Evolutionary conservation across 2,113 vertebrate species (phyloP).

Genomic region (Blennius ocellaris): DNA sequence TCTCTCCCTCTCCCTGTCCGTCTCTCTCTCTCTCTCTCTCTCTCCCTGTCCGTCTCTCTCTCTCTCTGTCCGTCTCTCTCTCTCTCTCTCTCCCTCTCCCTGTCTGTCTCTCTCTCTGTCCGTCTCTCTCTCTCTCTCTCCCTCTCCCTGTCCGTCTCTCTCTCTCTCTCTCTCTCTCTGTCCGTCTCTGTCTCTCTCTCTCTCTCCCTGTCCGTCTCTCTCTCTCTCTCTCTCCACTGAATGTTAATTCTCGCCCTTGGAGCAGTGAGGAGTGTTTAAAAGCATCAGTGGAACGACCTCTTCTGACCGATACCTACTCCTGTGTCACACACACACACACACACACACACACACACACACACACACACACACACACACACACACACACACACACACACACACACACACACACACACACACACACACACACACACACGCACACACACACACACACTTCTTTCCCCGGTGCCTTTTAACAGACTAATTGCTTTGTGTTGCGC

Average conservation of each 20-base stretch:
- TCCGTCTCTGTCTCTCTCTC: not conserved
- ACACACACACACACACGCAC: not conserved
- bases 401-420: slow-evolving; percentile 5
- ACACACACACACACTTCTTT: slow-evolving; percentile 15
- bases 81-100: too few species aligned
- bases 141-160: too few species aligned
- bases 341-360: not conserved
- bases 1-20: too few species aligned
- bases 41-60: too few species aligned
- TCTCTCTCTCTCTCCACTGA: slow-evolving; percentile 6
- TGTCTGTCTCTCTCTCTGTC: too few species aligned
- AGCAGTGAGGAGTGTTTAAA: slow-evolving; percentile 59
- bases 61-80: too few species aligned
- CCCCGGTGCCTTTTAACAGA: slow-evolving; percentile 73
- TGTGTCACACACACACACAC: slow-evolving; percentile 12
- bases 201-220: not conserved
- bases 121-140: too few species aligned
- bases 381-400: slow-evolving; percentile 19
- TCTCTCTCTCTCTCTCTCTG: too few species aligned
- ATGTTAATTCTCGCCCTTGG: slow-evolving; percentile 72
- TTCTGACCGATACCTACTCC: slow-evolving; percentile 62
- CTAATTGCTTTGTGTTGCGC: slow-evolving; percentile 79
- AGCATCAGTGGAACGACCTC: slow-evolving; percentile 64
- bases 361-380: not conserved
- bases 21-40: too few species aligned